Percentiles rank a stretch among this genome's conserved stretches.
Conservation (phyloP, 2,113 vertebrate genomes). For the Mixornis gularis region DNA sequence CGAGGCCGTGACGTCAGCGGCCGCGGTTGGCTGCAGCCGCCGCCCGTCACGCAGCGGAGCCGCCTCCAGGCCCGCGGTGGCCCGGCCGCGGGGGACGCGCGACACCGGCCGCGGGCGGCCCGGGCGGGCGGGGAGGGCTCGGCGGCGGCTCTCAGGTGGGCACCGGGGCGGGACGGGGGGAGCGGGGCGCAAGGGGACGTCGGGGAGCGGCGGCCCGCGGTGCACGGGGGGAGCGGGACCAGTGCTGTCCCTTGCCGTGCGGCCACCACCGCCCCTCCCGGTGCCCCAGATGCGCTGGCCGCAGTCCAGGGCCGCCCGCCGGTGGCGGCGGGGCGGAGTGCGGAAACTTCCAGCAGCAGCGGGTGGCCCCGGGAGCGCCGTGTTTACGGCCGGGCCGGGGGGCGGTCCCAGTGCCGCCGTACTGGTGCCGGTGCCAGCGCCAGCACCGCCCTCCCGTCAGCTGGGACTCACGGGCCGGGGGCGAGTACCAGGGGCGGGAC, state of each 20-base stretch:
- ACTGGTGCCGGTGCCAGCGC: background rate
- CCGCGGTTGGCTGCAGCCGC: background rate
- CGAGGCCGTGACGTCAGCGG: background rate
- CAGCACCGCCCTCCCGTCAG: background rate
- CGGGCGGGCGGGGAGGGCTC: no score
- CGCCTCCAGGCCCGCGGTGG: background rate
- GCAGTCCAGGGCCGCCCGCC: background rate
- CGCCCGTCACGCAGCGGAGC: background rate
- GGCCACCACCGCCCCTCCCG: background rate
- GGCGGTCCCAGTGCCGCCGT: background rate
- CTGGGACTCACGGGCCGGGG: background rate
- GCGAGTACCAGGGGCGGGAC: background rate
- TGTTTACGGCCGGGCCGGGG: slow-evolving; percentile 7
- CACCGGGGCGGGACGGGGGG: no score
- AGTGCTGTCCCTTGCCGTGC: background rate
- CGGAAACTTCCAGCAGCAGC: slow-evolving; percentile 15
- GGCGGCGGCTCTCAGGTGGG: no score
- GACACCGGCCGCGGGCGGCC: background rate
- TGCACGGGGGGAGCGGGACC: background rate
- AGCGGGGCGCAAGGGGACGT: no score
- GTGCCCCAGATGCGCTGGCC: background rate
- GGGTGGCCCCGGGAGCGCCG: background rate
- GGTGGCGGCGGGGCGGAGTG: background rate
- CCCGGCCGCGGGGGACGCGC: background rate
- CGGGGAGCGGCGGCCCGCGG: background rate